These are phyloP conservation scores for Danio aesculapii DNA, from an alignment of 2,797 vertebrate species.

Conservation along the genomic window DNA sequence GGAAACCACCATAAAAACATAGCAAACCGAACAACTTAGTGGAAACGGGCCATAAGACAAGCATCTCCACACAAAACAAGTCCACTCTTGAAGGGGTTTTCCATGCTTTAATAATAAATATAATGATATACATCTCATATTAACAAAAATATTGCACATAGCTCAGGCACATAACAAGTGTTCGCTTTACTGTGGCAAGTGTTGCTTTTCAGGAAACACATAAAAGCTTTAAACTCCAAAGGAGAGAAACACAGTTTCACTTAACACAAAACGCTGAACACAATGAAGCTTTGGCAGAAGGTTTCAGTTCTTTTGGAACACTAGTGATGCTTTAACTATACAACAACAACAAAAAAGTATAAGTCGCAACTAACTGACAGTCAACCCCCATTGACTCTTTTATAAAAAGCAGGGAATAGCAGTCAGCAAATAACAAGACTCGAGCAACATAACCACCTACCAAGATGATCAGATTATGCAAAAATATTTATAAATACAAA, in stretches of 20 bases:
- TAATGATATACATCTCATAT: conserved; percentile 76
- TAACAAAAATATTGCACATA: conserved; percentile 82
- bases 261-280: conserved; percentile 68
- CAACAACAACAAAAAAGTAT: conserved; percentile 52
- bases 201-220: conserved; percentile 66
- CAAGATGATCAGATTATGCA: conserved; percentile 72
- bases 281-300: conserved; percentile 80
- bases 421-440: conserved; percentile 67
- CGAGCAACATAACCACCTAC: conserved; percentile 75
- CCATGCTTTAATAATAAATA: conserved; percentile 87
- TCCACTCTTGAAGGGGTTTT: conserved; percentile 58
- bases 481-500: conserved; percentile 29
- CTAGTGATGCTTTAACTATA: conserved; percentile 52
- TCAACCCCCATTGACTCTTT: conserved; percentile 54
- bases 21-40: too few relatives aligned
- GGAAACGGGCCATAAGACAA: neutral
- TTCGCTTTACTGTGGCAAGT: conserved; percentile 70
- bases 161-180: conserved; percentile 82
- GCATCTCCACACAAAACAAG: neutral
- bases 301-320: conserved; percentile 69
- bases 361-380: conserved; percentile 45
- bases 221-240: conserved; percentile 71
- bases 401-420: conserved; percentile 57
- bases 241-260: conserved; percentile 62
- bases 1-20: too few relatives aligned